Evolutionary conservation across 2,797 vertebrate genomes (phyloP), one percentile per base, ranked within the genome.

Genomic region (Lithobates sylvaticus): DNA sequence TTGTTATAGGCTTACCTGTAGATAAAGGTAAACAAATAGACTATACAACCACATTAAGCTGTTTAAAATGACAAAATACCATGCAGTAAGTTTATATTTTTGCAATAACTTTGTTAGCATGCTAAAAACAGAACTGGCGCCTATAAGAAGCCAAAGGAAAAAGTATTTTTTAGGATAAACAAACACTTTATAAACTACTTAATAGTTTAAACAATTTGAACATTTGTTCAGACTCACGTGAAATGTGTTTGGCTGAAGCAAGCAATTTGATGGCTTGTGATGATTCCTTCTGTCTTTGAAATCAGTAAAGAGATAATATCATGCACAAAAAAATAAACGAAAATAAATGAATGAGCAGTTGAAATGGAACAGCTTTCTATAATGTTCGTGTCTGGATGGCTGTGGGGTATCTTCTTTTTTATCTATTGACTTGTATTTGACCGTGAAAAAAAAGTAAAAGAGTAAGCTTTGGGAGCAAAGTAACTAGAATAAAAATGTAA

Each of bases 121-220:
- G 13, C 54, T 23, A 58, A 58, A 58, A 3, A 61, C 54, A 61
- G 54, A 39, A 15, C n/a, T 65, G 39, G 15, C n/a, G 76, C 16
- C 36, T 79, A 80, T 36, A 68, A 75, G 42, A 80, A 65, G 27
- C 54, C 3, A 67, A 13, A 75, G 50, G 8, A 26, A 27, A 70
- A 75, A 67, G 69, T 58, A 81, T 76, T 86, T 80, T 54, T 18
- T 8, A 39, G 39, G 58, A 81, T 86, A 86, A 86, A 86, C 64
- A 86, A 16, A 8, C 64, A 76, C 44, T 86, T 75, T 69, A 70
- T 86, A 81, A 81, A 81, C 44, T 81, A 70, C 64, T 81, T 86
- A 76, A 70, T 81, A 86, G 72, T 71, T 50, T 86, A 86, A 81
- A 86, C 78, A 76, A 29, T 70, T 32, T 70, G 64, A 70, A 44